Percentiles rank a stretch among this genome's conserved stretches.
These are phyloP conservation scores for Zaprionus vittiger DNA, from an alignment of 1,140 invertebrate species.

Conservation along the genomic window DNA sequence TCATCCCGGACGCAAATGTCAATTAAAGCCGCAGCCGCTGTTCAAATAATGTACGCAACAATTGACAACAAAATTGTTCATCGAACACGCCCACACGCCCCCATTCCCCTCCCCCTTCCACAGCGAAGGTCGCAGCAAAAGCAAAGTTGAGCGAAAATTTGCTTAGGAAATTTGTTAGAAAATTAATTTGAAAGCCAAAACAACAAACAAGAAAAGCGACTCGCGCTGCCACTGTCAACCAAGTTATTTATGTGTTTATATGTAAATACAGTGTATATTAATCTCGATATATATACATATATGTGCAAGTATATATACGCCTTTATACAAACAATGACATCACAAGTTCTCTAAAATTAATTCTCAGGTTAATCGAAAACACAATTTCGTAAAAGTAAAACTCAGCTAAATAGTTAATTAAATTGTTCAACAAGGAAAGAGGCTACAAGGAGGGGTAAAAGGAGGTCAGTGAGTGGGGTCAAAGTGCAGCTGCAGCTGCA, in stretches of 20 bases:
- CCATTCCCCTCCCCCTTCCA: neutral
- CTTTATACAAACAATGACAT: slow-evolving; percentile 19
- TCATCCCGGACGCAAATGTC: slow-evolving; percentile 37
- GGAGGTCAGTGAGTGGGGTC: slow-evolving; percentile 9
- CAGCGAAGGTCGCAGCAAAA: slow-evolving; percentile 41
- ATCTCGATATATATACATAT: neutral
- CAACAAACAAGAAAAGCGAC: slow-evolving; percentile 32
- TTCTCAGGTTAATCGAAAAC: slow-evolving; percentile 23
- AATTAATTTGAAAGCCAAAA: slow-evolving; percentile 35
- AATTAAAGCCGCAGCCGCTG: slow-evolving; percentile 52
- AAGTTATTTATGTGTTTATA: slow-evolving; percentile 28
- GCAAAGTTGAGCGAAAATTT: slow-evolving; percentile 17
- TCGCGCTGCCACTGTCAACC: slow-evolving; percentile 41
- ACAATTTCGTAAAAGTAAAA: slow-evolving; percentile 17
- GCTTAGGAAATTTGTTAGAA: slow-evolving; percentile 31
- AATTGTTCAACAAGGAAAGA: slow-evolving; percentile 16
- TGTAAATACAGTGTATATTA: slow-evolving; percentile 5
- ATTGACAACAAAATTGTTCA: slow-evolving; percentile 63
- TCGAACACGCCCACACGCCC: neutral
- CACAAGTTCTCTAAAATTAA: slow-evolving; percentile 29
- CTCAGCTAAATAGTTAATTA: slow-evolving; percentile 42
- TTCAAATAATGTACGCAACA: slow-evolving; percentile 70
- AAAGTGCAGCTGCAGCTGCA: slow-evolving; percentile 28
- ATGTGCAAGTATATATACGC: slow-evolving; percentile 1
- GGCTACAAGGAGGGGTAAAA: neutral